These are phyloP conservation scores for Catagonus wagneri DNA, from an alignment of 2,113 vertebrate genomes.

Conservation along the genomic window DNA sequence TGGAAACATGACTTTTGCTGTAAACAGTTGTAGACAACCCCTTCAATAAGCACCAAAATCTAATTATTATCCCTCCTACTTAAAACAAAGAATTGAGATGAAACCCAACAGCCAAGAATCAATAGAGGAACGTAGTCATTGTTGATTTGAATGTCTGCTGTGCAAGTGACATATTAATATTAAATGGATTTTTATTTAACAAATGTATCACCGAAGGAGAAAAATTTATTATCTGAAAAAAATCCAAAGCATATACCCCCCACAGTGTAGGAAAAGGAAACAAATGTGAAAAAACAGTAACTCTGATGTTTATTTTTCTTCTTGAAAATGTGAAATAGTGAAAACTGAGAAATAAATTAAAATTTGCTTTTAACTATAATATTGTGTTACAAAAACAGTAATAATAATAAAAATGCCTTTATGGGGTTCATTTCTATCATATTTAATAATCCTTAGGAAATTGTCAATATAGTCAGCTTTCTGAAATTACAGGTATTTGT, in stretches of 20 bases:
- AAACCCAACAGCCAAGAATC: background rate
- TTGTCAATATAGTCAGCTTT: background rate
- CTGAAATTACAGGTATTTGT: background rate
- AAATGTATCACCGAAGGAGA: conserved; percentile 6
- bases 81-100: background rate
- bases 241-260: background rate
- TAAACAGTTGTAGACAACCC: background rate
- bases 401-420: background rate
- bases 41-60: background rate
- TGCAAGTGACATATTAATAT: background rate
- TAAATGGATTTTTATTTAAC: conserved; percentile 48
- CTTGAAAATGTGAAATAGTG: background rate
- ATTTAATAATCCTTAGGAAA: background rate
- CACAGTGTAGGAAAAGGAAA: background rate
- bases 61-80: background rate
- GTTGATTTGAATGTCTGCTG: background rate
- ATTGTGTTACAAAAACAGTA: background rate
- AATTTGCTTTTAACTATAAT: background rate
- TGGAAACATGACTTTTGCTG: background rate
- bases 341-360: conserved; percentile 10
- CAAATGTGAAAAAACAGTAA: background rate
- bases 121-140: background rate
- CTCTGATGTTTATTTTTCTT: background rate
- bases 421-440: background rate
- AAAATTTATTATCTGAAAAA: background rate